These are phyloP conservation scores for Trissolcus basalis DNA, from an alignment of 1,140 invertebrate genomes.

Conservation along the genomic window DNA sequence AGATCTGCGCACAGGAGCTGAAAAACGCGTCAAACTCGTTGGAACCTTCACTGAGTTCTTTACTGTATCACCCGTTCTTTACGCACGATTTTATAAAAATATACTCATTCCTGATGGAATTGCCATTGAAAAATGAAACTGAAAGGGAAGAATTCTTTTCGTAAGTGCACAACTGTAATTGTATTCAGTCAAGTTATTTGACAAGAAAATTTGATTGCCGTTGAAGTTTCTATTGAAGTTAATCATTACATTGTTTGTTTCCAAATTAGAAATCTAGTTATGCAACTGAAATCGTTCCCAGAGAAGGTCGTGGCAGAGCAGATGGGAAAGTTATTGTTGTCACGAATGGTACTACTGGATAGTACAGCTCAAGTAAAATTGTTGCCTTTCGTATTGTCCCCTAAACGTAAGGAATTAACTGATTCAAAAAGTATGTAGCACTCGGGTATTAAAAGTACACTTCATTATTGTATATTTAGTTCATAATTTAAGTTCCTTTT, in stretches of 20 bases:
- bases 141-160: slow-evolving; percentile 88
- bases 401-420: slow-evolving; percentile 73
- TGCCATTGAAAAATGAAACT: slow-evolving; percentile 84
- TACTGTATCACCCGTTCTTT: slow-evolving; percentile 85
- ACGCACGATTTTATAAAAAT: slow-evolving; percentile 89
- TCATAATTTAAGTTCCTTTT: too few relatives aligned
- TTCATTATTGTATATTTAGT: too few relatives aligned
- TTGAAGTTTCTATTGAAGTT: too few relatives aligned
- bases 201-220: too few relatives aligned
- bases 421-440: slow-evolving; percentile 41
- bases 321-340: slow-evolving; percentile 84
- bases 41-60: slow-evolving; percentile 79
- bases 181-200: too few relatives aligned
- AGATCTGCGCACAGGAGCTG: slow-evolving; percentile 80
- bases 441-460: slow-evolving; percentile 32
- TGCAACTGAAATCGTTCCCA: slow-evolving; percentile 82
- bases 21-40: slow-evolving; percentile 78
- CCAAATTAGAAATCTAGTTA: slow-evolving; percentile 77
- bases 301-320: slow-evolving; percentile 87
- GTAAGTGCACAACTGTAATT: slow-evolving; percentile 66
- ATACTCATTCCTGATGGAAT: slow-evolving; percentile 86
- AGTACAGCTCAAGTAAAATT: slow-evolving; percentile 84
- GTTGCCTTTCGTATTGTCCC: slow-evolving; percentile 84
- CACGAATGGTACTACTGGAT: slow-evolving; percentile 88
- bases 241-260: slow-evolving; percentile 21